Evolutionary conservation across 2,888 invertebrate genomes (phyloP).

Genomic region (Hoplodrina blanda): DNA sequence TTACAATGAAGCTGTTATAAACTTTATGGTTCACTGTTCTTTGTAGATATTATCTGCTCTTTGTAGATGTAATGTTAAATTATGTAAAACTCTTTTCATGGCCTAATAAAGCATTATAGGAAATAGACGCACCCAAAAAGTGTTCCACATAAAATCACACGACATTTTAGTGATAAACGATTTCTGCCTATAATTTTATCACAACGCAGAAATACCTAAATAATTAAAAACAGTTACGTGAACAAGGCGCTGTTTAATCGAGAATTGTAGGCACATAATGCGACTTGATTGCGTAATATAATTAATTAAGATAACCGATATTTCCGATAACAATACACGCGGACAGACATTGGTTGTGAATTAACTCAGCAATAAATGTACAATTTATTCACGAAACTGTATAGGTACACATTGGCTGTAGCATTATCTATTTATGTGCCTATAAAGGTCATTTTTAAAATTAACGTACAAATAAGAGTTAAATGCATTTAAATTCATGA

Average conservation of each 20-base stretch:
- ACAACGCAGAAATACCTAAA: neutral
- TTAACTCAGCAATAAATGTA: constrained; percentile 58
- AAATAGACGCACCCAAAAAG: constrained; percentile 6
- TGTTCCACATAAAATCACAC: neutral
- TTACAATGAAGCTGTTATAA: neutral
- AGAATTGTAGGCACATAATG: constrained; percentile 16
- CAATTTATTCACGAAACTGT: constrained; percentile 13
- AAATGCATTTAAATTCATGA: constrained; percentile 7
- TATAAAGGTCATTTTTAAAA: constrained; percentile 14
- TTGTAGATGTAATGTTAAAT: constrained; percentile 24
- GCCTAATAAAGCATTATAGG: constrained; percentile 34
- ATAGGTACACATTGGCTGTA: constrained; percentile 16
- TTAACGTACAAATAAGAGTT: constrained; percentile 17
- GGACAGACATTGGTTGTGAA: constrained; percentile 60
- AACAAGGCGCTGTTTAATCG: constrained; percentile 17
- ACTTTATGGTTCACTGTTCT: constrained; percentile 13
- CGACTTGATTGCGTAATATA: constrained; percentile 29
- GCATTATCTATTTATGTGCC: constrained; percentile 26
- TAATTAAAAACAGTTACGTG: constrained; percentile 1
- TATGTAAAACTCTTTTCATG: constrained; percentile 4
- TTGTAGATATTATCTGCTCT: neutral
- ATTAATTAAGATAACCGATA: constrained; percentile 28
- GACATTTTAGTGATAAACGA: constrained; percentile 18
- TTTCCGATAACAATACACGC: constrained; percentile 32
- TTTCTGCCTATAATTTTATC: neutral